These are phyloP conservation scores for Typhlomys cinereus DNA, from an alignment of 2,113 vertebrate genomes.

Conservation along the genomic window DNA sequence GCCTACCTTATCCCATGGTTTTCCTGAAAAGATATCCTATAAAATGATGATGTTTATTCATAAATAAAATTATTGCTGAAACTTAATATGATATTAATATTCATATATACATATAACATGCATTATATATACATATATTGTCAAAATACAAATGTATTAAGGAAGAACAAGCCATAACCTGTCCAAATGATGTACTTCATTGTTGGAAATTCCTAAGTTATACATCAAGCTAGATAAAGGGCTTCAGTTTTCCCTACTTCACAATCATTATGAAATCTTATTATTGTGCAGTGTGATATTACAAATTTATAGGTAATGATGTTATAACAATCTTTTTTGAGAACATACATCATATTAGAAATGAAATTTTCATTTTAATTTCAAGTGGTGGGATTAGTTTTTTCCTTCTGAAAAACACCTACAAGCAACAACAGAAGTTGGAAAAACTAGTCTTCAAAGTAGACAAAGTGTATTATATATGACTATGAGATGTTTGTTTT, in stretches of 20 bases:
- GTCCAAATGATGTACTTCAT: not conserved
- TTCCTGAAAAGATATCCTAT: not conserved
- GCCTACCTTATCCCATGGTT: not conserved
- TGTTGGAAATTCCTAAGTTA: constrained; percentile 26
- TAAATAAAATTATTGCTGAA: not conserved
- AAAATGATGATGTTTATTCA: not conserved
- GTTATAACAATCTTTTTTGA: not conserved
- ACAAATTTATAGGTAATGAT: not conserved
- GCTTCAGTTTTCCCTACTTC: constrained; percentile 57
- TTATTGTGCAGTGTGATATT: constrained; percentile 55
- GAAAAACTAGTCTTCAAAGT: not conserved
- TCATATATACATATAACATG: not conserved
- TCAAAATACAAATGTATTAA: constrained; percentile 29
- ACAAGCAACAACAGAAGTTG: not conserved
- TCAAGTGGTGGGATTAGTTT: not conserved
- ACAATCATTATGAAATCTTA: constrained; percentile 53
- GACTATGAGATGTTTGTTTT: not conserved
- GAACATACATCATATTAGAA: constrained; percentile 5
- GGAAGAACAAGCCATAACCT: not conserved
- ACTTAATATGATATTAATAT: too few species aligned
- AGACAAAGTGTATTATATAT: not conserved
- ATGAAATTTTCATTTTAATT: not conserved
- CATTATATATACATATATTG: not conserved
- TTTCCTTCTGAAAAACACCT: not conserved
- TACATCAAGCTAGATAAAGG: constrained; percentile 1